Evolutionary conservation across 2,797 vertebrate genomes (phyloP), one percentile per base, ranked within the genome.

Genomic region (Vireo griseus): DNA sequence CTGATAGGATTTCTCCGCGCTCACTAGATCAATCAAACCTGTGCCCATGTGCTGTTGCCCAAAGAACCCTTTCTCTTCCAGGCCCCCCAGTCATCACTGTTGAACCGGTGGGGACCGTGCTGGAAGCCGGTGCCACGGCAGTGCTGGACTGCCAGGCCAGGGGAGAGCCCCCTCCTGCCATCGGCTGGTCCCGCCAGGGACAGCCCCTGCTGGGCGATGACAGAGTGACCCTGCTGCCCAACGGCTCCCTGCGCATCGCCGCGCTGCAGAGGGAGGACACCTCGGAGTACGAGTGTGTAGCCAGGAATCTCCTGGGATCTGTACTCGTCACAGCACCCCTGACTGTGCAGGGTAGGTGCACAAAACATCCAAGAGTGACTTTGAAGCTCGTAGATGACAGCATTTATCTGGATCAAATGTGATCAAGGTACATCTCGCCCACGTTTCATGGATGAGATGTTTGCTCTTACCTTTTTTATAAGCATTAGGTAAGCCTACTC

Each of bases 301-400:
- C 99, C 22, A 98, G 98, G 89, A 99, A 99, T 78, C 67, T 98
- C 11, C 97, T 99, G 88, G 99, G 99, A 24, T 99, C 99, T 0
- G 98, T 98, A 58, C 97, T 99, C 59, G 97, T 98, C 92, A 97
- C 97, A 44, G 98, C 98, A 10, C 87, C 98, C 1, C 95, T 99
- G 28, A 99, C 98, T 58, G 98, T 99, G 9, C 98, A 98, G 88
- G 99, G 99, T 99, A 92, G 74, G 97, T 97, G 67, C 39, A 59
- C 42, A 12, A 6, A 52, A 6, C 15, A 7, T 12, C 24, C 12
- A 17, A 7, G 10, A 13, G 16, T 13, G 37, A 37, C 28, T 71
- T 20, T 13, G 40, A 15, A 55, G 45, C 39, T 68, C 31, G 16
- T 20, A 31, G 50, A 9, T 76, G 51, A 25, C 50, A 73, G 48